These are phyloP conservation scores for Eubucco bourcierii DNA, from an alignment of 2,113 vertebrate genomes.

Conservation along the genomic window DNA sequence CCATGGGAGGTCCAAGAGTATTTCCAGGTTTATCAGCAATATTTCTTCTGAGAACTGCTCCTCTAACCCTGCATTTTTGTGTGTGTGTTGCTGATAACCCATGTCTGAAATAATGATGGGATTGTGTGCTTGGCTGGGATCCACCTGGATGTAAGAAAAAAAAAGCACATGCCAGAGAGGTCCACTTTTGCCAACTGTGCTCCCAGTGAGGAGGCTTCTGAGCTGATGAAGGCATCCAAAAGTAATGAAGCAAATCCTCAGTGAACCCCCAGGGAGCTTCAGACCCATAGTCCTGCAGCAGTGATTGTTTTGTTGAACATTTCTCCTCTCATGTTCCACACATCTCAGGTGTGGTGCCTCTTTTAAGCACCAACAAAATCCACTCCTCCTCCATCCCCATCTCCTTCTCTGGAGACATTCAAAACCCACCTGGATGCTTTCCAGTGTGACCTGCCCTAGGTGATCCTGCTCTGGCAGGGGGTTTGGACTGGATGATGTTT, in stretches of 20 bases:
- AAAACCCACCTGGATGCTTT: no score
- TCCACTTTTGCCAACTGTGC: background rate
- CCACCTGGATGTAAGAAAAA: background rate
- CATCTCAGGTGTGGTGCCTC: background rate
- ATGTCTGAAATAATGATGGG: conserved; percentile 15
- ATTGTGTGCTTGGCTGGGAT: background rate
- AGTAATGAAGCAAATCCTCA: background rate
- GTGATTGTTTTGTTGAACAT: background rate
- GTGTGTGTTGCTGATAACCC: background rate
- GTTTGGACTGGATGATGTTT: no score
- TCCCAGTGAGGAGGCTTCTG: background rate
- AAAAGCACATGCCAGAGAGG: background rate
- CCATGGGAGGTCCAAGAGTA: background rate
- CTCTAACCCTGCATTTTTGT: conserved; percentile 6
- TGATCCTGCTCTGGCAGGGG: no score
- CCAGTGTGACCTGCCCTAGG: no score
- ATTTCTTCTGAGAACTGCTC: conserved; percentile 5
- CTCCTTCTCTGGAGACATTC: no score
- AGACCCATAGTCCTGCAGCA: background rate
- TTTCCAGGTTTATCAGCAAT: conserved; percentile 62
- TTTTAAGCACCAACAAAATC: background rate
- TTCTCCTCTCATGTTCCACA: background rate
- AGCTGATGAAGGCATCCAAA: background rate
- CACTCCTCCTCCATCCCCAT: background rate
- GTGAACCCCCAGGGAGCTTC: background rate